These are phyloP conservation scores for Abrostola triplasia DNA, from an alignment of 2,888 invertebrate genomes.

Conservation along the genomic window DNA sequence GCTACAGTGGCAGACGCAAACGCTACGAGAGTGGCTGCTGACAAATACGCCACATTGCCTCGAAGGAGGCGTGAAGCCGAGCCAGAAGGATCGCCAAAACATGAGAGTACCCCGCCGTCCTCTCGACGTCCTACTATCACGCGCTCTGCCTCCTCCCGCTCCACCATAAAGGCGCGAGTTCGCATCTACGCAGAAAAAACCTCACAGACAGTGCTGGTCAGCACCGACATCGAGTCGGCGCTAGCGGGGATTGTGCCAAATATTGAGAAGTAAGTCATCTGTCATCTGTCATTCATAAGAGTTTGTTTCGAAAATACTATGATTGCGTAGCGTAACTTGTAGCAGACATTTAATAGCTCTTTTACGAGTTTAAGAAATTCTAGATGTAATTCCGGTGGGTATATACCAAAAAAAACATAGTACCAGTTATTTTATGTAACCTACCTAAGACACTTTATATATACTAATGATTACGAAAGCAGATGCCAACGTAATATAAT, in stretches of 20 bases:
- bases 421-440: too few species aligned
- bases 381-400: background rate
- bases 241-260: constrained; percentile 89
- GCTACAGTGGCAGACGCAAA: constrained; percentile 70
- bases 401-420: background rate
- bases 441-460: too few species aligned
- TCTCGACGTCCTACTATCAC: constrained; percentile 79
- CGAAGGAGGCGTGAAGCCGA: constrained; percentile 91
- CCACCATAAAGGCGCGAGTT: constrained; percentile 81
- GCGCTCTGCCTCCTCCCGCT: constrained; percentile 78
- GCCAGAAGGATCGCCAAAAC: constrained; percentile 86
- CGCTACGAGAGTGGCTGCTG: constrained; percentile 87
- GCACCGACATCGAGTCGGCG: constrained; percentile 91
- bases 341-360: background rate
- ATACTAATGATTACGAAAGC: too few species aligned
- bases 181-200: constrained; percentile 94
- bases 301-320: background rate
- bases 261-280: constrained; percentile 78
- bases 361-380: background rate
- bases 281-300: background rate
- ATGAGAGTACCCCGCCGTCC: constrained; percentile 75
- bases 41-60: constrained; percentile 94
- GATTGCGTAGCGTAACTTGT: too few species aligned
- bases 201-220: constrained; percentile 93
- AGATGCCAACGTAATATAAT: too few species aligned